Conservation (phyloP, 1,140 invertebrate genomes). For the Anagrus nilaparvatae region DNA sequence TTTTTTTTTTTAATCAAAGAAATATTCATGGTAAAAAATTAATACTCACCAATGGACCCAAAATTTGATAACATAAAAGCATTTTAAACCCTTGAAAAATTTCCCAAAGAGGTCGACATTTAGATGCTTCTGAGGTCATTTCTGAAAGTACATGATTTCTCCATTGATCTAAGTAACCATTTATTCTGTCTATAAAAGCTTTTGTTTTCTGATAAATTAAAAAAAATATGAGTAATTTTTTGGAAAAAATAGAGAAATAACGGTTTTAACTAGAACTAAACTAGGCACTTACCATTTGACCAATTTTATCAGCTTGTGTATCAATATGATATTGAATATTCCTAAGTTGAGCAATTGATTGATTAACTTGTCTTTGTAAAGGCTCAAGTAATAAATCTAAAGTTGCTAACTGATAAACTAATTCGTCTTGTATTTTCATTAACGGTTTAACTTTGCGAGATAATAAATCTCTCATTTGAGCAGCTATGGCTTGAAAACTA, state of each 20-base stretch:
- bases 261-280: not conserved
- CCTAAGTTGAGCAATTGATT: constrained; percentile 60
- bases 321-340: constrained; percentile 65
- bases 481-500: constrained; percentile 52
- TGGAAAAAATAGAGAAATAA: not conserved
- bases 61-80: constrained; percentile 57
- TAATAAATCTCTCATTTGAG: constrained; percentile 52
- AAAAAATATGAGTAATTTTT: constrained; percentile 12
- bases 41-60: constrained; percentile 54
- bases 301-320: constrained; percentile 60
- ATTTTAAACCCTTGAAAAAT: constrained; percentile 54
- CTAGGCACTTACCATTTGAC: constrained; percentile 47
- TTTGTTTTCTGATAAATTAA: constrained; percentile 49
- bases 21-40: not conserved
- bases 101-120: constrained; percentile 62
- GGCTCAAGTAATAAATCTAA: constrained; percentile 61
- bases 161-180: constrained; percentile 55
- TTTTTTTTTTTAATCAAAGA: not conserved
- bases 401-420: constrained; percentile 63
- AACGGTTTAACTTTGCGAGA: constrained; percentile 53
- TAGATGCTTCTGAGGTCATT: constrained; percentile 50
- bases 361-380: constrained; percentile 55
- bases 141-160: constrained; percentile 52
- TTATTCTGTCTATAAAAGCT: constrained; percentile 48
- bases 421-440: constrained; percentile 55